Conservation (phyloP, 1,140 invertebrate genomes). For the Bicyclus anynana region DNA sequence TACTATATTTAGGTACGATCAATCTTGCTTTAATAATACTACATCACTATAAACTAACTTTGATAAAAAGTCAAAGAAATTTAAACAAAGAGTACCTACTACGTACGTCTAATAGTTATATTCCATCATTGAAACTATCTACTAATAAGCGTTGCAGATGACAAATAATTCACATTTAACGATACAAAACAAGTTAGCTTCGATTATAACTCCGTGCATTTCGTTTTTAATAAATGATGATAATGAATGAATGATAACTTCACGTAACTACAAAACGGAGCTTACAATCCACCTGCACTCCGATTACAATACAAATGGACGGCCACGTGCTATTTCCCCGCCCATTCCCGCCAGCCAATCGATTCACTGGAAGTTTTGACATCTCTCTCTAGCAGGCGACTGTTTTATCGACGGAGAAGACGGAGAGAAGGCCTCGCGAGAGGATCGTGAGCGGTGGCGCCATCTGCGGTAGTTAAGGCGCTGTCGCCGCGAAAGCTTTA, state of each 20-base stretch:
- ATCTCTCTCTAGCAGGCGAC: slow-evolving; percentile 49
- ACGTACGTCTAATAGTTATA: no score
- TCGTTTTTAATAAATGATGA: not conserved
- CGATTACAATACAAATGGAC: slow-evolving; percentile 41
- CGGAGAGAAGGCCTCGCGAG: slow-evolving; percentile 39
- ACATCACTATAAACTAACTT: no score
- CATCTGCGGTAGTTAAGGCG: slow-evolving; percentile 38
- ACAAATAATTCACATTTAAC: no score
- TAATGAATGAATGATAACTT: slow-evolving; percentile 1
- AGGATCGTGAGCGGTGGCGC: slow-evolving; percentile 61
- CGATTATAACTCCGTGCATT: no score
- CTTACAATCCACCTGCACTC: slow-evolving; percentile 32
- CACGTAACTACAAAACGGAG: slow-evolving; percentile 36
- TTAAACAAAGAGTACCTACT: no score
- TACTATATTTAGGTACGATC: no score
- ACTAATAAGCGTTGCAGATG: no score
- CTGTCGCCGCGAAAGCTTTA: slow-evolving; percentile 16
- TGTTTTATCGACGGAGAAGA: slow-evolving; percentile 67
- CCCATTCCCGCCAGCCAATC: slow-evolving; percentile 68
- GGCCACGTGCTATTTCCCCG: slow-evolving; percentile 68
- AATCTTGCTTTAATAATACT: no score
- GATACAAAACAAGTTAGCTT: no score
- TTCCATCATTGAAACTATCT: no score
- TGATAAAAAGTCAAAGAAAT: no score
- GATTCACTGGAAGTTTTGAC: slow-evolving; percentile 46